Conservation (phyloP, 2,888 invertebrate genomes). For the Dasypolia templi region DNA sequence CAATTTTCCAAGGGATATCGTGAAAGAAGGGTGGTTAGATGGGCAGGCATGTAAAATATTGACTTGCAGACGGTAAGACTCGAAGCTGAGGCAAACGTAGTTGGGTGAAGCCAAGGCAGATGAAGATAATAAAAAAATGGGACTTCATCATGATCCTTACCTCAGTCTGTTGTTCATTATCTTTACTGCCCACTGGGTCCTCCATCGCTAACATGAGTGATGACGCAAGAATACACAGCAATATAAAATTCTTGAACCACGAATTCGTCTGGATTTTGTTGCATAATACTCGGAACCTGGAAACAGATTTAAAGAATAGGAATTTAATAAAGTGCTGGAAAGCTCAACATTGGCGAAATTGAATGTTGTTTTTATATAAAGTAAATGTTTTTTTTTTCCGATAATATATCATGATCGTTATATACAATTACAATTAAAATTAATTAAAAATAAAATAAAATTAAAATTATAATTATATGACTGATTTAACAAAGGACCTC, state of each 20-base stretch:
- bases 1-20: not conserved
- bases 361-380: not conserved
- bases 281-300: slow-evolving; percentile 97
- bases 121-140: not conserved
- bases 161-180: slow-evolving; percentile 75
- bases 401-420: no score
- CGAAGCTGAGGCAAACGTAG: no score
- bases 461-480: no score
- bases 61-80: not conserved
- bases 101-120: not conserved
- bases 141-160: slow-evolving; percentile 63
- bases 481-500: no score
- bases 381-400: no score
- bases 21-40: no score
- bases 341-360: not conserved
- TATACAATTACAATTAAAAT: no score
- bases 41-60: not conserved
- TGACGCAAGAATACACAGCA: slow-evolving; percentile 99
- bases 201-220: slow-evolving; percentile 99
- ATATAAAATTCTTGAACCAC: slow-evolving; percentile 98
- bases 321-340: not conserved
- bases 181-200: slow-evolving; percentile 93
- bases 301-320: slow-evolving; percentile 20
- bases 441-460: no score
- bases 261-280: slow-evolving; percentile 98